phyloP scores from a whole-genome alignment of 2,797 vertebrate genomes.

The Dermochelys coriacea region DNA sequence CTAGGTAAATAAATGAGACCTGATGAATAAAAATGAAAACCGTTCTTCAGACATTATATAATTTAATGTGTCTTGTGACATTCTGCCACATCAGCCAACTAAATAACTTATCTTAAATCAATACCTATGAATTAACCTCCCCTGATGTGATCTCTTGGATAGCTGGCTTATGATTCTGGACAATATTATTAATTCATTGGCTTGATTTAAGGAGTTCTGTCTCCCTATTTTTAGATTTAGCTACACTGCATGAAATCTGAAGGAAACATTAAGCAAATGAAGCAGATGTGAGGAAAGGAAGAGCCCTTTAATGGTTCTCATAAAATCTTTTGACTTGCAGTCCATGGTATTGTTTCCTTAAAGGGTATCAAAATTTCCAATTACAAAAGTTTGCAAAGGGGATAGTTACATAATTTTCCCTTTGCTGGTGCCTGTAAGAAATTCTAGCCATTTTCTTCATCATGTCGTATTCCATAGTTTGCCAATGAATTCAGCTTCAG shows the following conservation, averaged over 20 bases:
- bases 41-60: neutral
- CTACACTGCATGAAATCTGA: constrained; percentile 44
- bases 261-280: constrained; percentile 35
- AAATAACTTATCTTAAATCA: neutral
- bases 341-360: constrained; percentile 62
- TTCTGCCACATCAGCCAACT: neutral
- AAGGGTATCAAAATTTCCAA: constrained; percentile 70
- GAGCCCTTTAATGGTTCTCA: constrained; percentile 63
- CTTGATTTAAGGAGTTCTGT: constrained; percentile 4
- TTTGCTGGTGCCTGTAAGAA: constrained; percentile 39
- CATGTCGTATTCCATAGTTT: constrained; percentile 8
- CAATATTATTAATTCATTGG: neutral
- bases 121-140: neutral
- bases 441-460: constrained; percentile 37
- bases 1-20: neutral
- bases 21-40: neutral
- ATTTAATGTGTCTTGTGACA: neutral
- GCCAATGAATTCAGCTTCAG: constrained; percentile 49
- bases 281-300: constrained; percentile 64
- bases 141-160: neutral
- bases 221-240: constrained; percentile 27
- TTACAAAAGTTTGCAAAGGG: constrained; percentile 54
- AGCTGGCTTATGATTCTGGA: neutral
- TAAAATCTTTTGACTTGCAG: constrained; percentile 66
- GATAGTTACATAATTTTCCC: constrained; percentile 54